These are phyloP conservation scores for Psittacula echo DNA, from an alignment of 2,797 vertebrate genomes.

Conservation along the genomic window DNA sequence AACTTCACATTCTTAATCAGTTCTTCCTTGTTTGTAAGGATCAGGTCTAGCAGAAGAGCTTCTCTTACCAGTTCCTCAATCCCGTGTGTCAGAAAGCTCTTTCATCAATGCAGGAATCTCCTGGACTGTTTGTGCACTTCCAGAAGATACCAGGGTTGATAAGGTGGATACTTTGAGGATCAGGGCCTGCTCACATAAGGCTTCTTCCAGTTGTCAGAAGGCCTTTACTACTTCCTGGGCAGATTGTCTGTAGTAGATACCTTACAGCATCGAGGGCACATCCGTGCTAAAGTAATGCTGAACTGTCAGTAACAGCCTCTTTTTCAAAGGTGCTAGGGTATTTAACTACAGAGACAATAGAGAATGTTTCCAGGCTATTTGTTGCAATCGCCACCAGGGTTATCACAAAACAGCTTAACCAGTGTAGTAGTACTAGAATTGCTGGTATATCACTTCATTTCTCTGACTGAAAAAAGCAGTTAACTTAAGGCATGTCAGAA, in stretches of 20 bases:
- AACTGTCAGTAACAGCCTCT: background rate
- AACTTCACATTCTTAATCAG: background rate
- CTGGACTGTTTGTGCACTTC: background rate
- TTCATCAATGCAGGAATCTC: background rate
- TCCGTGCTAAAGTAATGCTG: background rate
- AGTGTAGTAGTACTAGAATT: background rate
- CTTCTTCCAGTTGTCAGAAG: background rate
- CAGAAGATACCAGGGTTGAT: background rate
- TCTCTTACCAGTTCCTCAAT: background rate
- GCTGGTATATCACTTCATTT: background rate
- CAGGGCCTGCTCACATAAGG: background rate
- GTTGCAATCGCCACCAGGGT: background rate
- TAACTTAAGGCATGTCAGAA: background rate
- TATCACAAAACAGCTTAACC: background rate
- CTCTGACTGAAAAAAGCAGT: background rate
- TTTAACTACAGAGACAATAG: background rate
- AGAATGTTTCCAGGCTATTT: background rate
- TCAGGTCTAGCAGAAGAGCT: background rate
- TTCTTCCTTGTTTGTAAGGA: background rate
- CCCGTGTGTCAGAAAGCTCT: background rate
- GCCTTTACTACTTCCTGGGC: background rate
- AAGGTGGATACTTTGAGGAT: background rate
- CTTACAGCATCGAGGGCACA: accelerated
- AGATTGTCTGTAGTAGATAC: background rate
- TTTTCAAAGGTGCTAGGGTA: background rate